Percentiles rank a stretch among this genome's conserved stretches.
Conservation (phyloP, 2,888 invertebrate species). For the Noctua comes region DNA sequence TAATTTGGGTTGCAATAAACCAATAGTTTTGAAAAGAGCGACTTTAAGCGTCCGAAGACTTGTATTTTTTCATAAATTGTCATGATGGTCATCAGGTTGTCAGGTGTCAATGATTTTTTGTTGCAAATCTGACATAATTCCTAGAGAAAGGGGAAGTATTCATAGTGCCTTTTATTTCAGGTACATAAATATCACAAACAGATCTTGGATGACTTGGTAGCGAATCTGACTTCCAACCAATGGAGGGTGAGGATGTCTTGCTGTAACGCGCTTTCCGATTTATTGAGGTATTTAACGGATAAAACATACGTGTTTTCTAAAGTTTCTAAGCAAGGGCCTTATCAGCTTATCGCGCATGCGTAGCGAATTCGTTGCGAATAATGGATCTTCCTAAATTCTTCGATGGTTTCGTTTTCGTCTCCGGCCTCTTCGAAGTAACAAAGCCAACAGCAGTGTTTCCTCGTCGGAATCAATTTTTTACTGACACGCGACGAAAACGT, state of each 20-base stretch:
- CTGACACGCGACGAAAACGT: too few relatives aligned
- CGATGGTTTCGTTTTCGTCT: too few relatives aligned
- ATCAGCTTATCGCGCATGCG: too few relatives aligned
- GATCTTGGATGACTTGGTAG: slow-evolving; percentile 94
- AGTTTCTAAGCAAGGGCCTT: too few relatives aligned
- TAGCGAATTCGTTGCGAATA: too few relatives aligned
- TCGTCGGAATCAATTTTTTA: too few relatives aligned
- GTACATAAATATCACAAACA: slow-evolving; percentile 95
- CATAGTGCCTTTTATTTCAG: slow-evolving; percentile 82
- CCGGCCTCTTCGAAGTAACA: too few relatives aligned
- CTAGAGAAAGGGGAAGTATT: not conserved
- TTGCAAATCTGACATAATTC: not conserved
- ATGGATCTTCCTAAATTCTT: too few relatives aligned
- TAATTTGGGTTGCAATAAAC: not conserved
- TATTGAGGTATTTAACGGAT: slow-evolving; percentile 90
- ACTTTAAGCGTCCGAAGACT: not conserved
- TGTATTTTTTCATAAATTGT: not conserved
- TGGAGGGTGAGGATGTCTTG: slow-evolving; percentile 98
- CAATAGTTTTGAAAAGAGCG: too few relatives aligned
- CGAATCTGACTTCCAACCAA: slow-evolving; percentile 95
- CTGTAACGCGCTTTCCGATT: slow-evolving; percentile 96
- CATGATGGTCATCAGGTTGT: not conserved
- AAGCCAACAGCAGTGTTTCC: too few relatives aligned
- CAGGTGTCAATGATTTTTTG: not conserved
- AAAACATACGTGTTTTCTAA: not conserved